These are phyloP conservation scores for Drosophila villosipedis DNA, from an alignment of 2,888 invertebrate genomes.

Conservation along the genomic window DNA sequence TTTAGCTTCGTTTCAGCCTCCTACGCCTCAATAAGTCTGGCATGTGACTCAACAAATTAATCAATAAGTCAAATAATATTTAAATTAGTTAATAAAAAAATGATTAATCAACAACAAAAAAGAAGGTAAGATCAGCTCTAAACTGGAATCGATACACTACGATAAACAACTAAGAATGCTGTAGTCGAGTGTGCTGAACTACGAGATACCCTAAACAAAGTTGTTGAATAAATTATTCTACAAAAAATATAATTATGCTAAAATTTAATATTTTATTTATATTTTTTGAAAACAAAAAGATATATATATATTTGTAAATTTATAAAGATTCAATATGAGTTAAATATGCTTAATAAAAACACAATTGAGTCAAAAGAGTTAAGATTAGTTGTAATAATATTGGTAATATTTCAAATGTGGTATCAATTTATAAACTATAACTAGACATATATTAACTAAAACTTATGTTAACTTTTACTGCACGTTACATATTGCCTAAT, in stretches of 20 bases:
- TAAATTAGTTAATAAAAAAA: neutral
- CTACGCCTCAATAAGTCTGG: neutral
- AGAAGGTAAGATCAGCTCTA: neutral
- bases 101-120: neutral
- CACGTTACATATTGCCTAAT: neutral
- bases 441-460: neutral
- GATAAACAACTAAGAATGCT: neutral
- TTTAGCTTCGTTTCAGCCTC: neutral
- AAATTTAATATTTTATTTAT: no score
- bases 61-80: neutral
- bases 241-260: no score
- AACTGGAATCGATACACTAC: neutral
- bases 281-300: neutral
- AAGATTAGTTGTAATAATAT: neutral
- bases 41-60: neutral
- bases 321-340: neutral
- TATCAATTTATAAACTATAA: neutral
- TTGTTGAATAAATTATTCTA: neutral
- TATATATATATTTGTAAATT: neutral
- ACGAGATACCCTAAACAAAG: neutral
- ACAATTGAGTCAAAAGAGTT: neutral
- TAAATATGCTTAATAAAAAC: neutral
- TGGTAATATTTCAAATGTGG: rapidly evolving
- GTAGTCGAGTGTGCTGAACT: neutral
- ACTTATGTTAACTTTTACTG: rapidly evolving